These are phyloP conservation scores for Castor canadensis DNA, from an alignment of 2,113 vertebrate genomes.

Conservation along the genomic window DNA sequence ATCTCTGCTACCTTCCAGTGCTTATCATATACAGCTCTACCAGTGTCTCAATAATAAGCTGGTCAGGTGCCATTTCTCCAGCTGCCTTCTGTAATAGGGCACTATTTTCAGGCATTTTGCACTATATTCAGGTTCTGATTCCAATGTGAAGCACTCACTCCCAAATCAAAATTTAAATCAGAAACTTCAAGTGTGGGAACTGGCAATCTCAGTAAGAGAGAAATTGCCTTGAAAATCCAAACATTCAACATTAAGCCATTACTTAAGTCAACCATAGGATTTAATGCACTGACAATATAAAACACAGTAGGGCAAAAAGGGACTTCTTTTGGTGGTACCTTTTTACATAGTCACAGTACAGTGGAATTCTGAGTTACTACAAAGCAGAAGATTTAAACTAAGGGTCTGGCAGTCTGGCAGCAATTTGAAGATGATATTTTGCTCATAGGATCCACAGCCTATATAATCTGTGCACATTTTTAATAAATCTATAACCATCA, in stretches of 20 bases:
- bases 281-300: not conserved
- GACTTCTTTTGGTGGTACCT: not conserved
- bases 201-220: not conserved
- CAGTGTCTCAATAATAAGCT: not conserved
- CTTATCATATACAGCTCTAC: not conserved
- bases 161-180: not conserved
- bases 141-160: not conserved
- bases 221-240: not conserved
- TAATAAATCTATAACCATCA: not conserved
- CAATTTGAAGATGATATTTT: not conserved
- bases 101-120: not conserved
- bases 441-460: not conserved
- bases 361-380: not conserved
- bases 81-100: not conserved
- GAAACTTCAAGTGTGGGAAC: not conserved
- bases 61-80: not conserved
- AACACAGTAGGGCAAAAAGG: not conserved
- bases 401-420: fast-evolving
- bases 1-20: not conserved
- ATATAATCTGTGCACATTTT: not conserved
- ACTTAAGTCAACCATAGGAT: not conserved
- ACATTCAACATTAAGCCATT: not conserved
- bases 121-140: not conserved
- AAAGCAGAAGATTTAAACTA: not conserved
- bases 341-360: not conserved